Conservation (phyloP, 2,113 vertebrate genomes). For the Clarias macrocephalus region DNA sequence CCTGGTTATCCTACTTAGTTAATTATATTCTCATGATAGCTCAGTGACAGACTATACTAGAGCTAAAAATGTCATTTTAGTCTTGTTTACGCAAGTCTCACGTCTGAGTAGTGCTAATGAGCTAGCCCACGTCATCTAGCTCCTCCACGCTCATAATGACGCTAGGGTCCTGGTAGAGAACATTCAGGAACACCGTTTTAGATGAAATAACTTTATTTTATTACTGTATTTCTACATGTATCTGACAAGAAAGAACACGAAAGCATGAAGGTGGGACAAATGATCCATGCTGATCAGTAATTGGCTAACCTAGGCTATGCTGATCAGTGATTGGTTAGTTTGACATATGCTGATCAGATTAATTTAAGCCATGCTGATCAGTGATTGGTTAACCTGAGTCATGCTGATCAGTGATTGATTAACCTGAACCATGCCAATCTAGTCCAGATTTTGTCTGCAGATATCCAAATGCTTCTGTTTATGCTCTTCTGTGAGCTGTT, state of each 20-base stretch:
- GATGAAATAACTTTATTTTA: too few relatives aligned
- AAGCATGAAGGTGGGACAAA: too few relatives aligned
- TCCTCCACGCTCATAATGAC: too few relatives aligned
- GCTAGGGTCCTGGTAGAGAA: neutral
- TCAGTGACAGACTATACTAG: neutral
- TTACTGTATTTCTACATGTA: too few relatives aligned
- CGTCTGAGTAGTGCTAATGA: neutral
- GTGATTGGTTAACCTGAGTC: neutral
- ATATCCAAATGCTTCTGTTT: too few relatives aligned
- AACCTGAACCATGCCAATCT: neutral
- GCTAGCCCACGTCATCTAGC: neutral
- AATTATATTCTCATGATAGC: neutral
- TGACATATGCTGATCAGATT: neutral
- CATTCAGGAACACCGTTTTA: too few relatives aligned
- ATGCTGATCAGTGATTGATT: neutral
- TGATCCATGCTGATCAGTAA: neutral
- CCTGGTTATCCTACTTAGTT: too few relatives aligned
- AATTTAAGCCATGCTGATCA: neutral
- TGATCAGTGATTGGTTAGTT: neutral
- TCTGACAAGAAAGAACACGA: too few relatives aligned
- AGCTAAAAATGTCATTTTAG: too few relatives aligned
- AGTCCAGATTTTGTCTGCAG: too few relatives aligned
- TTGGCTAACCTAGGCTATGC: neutral
- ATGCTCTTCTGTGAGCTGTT: neutral
- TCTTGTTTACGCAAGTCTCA: neutral